Evolutionary conservation across 2,113 vertebrate species (phyloP).

Genomic region (Penelope pileata): DNA sequence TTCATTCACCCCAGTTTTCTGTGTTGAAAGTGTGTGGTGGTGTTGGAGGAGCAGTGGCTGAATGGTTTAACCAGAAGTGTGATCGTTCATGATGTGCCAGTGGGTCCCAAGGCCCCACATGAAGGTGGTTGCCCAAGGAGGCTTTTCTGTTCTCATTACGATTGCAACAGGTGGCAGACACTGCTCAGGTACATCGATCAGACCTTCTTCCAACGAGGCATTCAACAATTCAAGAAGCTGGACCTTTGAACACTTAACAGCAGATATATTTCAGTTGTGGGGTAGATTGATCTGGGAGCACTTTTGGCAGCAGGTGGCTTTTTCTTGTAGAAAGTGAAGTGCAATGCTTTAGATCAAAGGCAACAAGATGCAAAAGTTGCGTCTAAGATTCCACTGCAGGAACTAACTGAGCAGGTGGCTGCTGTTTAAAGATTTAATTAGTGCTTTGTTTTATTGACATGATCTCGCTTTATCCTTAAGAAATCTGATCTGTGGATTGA

Average conservation of each 20-base stretch:
- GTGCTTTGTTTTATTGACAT: not conserved
- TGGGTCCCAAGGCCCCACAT: not conserved
- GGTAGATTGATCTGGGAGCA: not conserved
- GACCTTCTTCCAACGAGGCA: not conserved
- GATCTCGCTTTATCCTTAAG: not conserved
- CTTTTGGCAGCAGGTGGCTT: not conserved
- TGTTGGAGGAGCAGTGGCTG: not conserved
- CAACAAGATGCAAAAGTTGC: not conserved
- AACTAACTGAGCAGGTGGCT: not conserved
- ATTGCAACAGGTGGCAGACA: not conserved
- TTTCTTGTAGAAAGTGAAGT: not conserved
- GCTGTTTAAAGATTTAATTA: conserved; percentile 21
- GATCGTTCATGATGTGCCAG: fast-evolving
- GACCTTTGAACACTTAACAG: not conserved
- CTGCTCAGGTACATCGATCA: not conserved
- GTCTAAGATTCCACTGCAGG: not conserved
- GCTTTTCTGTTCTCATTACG: not conserved
- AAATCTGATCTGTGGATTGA: conserved; percentile 34
- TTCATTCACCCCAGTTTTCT: not conserved
- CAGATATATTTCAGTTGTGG: not conserved
- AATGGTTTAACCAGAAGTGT: not conserved
- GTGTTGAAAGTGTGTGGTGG: not conserved
- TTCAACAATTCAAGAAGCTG: not conserved
- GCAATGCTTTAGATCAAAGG: not conserved
- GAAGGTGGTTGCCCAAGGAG: not conserved